Evolutionary conservation across 2,113 vertebrate genomes (phyloP).

Genomic region (Chaetura pelagica): DNA sequence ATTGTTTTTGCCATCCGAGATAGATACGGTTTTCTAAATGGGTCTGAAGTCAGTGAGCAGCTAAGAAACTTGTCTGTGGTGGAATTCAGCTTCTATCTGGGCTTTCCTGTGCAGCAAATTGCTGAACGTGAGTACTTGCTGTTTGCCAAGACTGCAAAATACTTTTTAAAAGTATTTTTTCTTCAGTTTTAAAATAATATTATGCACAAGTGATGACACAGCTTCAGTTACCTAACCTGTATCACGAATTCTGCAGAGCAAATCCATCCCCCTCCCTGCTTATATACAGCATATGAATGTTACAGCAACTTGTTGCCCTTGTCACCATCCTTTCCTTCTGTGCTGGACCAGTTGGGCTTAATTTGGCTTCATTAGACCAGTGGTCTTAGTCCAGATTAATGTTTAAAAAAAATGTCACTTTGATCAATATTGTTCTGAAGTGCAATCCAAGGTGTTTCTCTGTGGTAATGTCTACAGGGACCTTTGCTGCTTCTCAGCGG

Average conservation of each 20-base stretch:
- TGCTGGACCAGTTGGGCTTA: background rate
- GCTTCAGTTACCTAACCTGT: background rate
- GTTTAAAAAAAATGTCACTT: background rate
- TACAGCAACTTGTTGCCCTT: background rate
- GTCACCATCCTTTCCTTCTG: background rate
- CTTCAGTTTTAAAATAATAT: background rate
- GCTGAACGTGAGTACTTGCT: slow-evolving; percentile 90
- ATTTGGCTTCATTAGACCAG: background rate
- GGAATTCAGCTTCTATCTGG: slow-evolving; percentile 97
- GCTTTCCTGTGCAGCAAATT: slow-evolving; percentile 93
- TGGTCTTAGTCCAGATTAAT: background rate
- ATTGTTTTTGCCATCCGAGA: slow-evolving; percentile 85
- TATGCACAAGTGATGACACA: background rate
- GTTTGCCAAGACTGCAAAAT: background rate
- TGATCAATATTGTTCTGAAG: background rate
- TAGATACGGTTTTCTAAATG: slow-evolving; percentile 79
- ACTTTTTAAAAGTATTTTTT: background rate
- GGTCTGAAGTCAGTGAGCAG: slow-evolving; percentile 88
- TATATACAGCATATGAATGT: background rate
- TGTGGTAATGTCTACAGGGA: background rate
- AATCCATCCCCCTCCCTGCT: background rate
- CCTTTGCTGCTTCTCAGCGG: background rate
- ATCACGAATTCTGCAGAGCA: background rate
- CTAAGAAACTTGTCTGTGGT: slow-evolving; percentile 89
- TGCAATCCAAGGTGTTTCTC: background rate